Percentiles rank a stretch among this genome's conserved stretches.
These are phyloP conservation scores for Thymelicus sylvestris DNA, from an alignment of 2,888 invertebrate species.

Conservation along the genomic window DNA sequence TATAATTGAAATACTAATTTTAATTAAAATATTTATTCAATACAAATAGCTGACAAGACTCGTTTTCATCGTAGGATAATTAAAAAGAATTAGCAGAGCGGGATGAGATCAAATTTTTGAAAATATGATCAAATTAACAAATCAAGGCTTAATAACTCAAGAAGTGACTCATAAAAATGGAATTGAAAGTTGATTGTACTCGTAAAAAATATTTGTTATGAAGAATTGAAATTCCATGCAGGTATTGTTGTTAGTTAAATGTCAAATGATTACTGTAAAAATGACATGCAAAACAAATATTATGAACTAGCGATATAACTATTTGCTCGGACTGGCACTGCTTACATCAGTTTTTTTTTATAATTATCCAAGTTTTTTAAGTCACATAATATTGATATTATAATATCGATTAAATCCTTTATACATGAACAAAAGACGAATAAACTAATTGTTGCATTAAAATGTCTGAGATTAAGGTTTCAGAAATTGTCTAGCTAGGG, in stretches of 20 bases:
- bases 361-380: neutral
- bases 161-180: neutral
- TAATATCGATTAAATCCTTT: too few species aligned
- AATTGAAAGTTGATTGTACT: slow-evolving; percentile 1
- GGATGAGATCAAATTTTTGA: slow-evolving; percentile 9
- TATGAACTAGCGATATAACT: neutral
- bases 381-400: too few species aligned
- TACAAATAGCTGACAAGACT: slow-evolving; percentile 8
- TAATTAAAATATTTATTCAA: neutral
- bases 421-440: too few species aligned
- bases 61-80: slow-evolving; percentile 20
- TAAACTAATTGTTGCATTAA: too few species aligned
- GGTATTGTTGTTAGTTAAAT: neutral
- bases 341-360: neutral
- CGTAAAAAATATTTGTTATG: neutral
- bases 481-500: too few species aligned
- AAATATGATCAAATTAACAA: slow-evolving; percentile 2
- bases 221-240: neutral
- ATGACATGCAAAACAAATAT: neutral
- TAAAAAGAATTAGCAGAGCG: slow-evolving; percentile 21
- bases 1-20: too few species aligned
- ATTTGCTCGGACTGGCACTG: neutral
- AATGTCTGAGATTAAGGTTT: too few species aligned
- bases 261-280: neutral
- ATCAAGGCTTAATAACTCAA: neutral